These are phyloP conservation scores for Diplodus puntazzo DNA, from an alignment of 2,797 vertebrate species.

Conservation along the genomic window DNA sequence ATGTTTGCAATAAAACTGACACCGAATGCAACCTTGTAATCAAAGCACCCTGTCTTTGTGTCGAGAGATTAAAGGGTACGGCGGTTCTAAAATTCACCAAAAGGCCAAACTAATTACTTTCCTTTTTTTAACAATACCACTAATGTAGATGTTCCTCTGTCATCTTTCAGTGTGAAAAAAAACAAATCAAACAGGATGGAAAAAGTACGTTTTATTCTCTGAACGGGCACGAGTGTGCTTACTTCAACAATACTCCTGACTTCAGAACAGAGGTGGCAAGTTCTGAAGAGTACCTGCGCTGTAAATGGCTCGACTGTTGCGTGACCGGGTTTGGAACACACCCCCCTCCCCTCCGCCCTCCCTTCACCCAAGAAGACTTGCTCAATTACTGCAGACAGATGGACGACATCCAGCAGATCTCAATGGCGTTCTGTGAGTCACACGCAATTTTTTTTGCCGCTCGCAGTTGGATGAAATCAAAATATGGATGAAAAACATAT, in stretches of 20 bases:
- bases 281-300: constrained; percentile 68
- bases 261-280: constrained; percentile 81
- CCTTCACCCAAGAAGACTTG: constrained; percentile 60
- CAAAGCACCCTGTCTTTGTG: constrained; percentile 91
- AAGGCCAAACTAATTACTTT: constrained; percentile 31
- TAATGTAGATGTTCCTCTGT: not conserved
- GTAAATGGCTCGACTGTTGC: constrained; percentile 87
- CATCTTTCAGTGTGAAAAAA: not conserved
- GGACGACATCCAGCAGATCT: constrained; percentile 90
- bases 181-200: not conserved
- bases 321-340: constrained; percentile 83
- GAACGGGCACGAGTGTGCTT: constrained; percentile 42
- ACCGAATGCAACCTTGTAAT: constrained; percentile 87
- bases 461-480: constrained; percentile 91
- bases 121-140: not conserved
- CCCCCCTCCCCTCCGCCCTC: not conserved
- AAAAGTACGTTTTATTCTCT: constrained; percentile 16
- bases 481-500: constrained; percentile 96
- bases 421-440: constrained; percentile 93
- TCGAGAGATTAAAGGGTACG: constrained; percentile 84
- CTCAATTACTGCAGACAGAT: constrained; percentile 92
- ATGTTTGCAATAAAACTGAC: constrained; percentile 86
- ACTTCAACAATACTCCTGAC: constrained; percentile 86
- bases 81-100: constrained; percentile 85
- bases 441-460: constrained; percentile 87